A percentile compares a stretch with the other conserved stretches of the same genome.
Conservation (phyloP, 2,888 invertebrate genomes). For the Urechis unicinctus region DNA sequence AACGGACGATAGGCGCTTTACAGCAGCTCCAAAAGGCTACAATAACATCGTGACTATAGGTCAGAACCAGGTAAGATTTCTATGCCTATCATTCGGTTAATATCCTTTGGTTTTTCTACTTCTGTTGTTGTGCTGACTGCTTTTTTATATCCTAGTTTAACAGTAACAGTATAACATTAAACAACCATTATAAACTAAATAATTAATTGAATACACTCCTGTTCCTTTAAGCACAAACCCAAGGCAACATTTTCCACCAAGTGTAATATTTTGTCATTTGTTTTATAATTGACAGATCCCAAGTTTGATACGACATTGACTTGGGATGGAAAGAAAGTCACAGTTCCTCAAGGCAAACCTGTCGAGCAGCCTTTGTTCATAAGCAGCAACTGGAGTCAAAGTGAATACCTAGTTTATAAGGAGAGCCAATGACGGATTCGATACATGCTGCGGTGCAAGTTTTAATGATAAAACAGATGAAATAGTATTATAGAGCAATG, state of each 20-base stretch:
- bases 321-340: slow-evolving; percentile 40
- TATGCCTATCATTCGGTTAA: background rate
- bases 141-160: no score
- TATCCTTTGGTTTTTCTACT: background rate
- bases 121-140: background rate
- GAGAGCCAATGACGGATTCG: slow-evolving; percentile 48
- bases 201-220: no score
- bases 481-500: no score
- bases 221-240: background rate
- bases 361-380: slow-evolving; percentile 19
- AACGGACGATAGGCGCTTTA: slow-evolving; percentile 36
- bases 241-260: background rate
- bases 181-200: no score
- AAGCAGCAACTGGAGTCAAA: slow-evolving; percentile 40
- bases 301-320: slow-evolving; percentile 32
- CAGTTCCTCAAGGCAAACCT: slow-evolving; percentile 48
- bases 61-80: slow-evolving; percentile 39
- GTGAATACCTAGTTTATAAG: slow-evolving; percentile 50
- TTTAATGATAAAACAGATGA: no score
- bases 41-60: slow-evolving; percentile 47
- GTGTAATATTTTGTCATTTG: background rate
- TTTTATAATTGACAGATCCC: slow-evolving; percentile 31
- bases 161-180: no score
- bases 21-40: slow-evolving; percentile 44
- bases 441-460: slow-evolving; percentile 33